Evolutionary conservation across 2,888 invertebrate genomes (phyloP).

Genomic region (Lasioglossum pauxillum): DNA sequence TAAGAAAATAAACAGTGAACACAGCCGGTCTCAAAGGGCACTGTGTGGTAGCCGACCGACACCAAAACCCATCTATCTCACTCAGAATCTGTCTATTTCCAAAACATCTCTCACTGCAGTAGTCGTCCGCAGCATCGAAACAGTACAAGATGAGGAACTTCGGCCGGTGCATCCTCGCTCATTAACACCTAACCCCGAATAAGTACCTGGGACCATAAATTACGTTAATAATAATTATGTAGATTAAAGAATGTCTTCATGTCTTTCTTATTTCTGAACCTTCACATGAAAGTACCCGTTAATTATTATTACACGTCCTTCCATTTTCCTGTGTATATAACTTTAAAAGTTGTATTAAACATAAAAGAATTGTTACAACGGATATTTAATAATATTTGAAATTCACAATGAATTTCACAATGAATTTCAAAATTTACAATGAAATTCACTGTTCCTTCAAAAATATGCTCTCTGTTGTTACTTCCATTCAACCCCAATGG

Average conservation of each 20-base stretch:
- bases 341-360: background rate
- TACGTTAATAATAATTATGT: background rate
- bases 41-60: background rate
- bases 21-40: constrained; percentile 32
- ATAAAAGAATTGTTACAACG: background rate
- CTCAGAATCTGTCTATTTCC: constrained; percentile 14
- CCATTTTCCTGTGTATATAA: background rate
- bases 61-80: constrained; percentile 10
- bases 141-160: background rate
- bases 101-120: background rate
- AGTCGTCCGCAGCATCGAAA: background rate
- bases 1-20: constrained; percentile 78
- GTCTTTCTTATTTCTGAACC: background rate
- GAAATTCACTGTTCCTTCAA: no score
- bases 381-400: background rate
- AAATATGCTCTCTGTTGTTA: no score
- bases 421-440: no score
- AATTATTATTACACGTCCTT: background rate
- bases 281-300: background rate
- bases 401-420: no score
- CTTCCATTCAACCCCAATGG: background rate
- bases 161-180: background rate
- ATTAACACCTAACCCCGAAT: background rate
- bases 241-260: background rate
- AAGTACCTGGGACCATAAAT: constrained; percentile 6